A percentile compares a stretch with the other conserved stretches of the same genome.
Evolutionary conservation across 2,797 vertebrate species (phyloP).

Genomic region (Rhinatrema bivittatum): DNA sequence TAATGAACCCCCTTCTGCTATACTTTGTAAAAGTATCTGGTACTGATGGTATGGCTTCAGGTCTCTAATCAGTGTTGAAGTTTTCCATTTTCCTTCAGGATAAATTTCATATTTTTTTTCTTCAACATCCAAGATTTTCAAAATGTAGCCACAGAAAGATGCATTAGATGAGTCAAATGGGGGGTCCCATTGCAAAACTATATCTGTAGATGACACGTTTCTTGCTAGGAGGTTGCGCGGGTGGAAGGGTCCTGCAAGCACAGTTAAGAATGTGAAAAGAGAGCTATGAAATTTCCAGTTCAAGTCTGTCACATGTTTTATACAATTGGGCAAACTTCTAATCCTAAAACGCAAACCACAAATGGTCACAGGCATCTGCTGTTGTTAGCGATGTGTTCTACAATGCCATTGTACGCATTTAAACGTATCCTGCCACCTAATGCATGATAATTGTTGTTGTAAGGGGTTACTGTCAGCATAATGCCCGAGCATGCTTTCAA

Average conservation of each 20-base stretch:
- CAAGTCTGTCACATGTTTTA: no score
- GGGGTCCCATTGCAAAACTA: slow-evolving; percentile 61
- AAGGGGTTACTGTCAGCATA: no score
- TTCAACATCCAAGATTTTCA: slow-evolving; percentile 55
- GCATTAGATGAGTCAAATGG: slow-evolving; percentile 24
- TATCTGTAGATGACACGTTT: slow-evolving; percentile 50
- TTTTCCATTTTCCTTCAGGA: slow-evolving; percentile 42
- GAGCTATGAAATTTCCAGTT: no score
- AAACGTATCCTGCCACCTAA: no score
- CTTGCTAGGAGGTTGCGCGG: slow-evolving; percentile 55
- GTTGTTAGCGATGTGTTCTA: no score
- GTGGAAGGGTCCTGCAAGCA: slow-evolving; percentile 58
- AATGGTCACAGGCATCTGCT: no score
- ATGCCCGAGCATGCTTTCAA: no score
- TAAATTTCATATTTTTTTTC: slow-evolving; percentile 37
- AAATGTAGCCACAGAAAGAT: slow-evolving; percentile 53
- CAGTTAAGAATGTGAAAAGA: no score
- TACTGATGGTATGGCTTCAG: slow-evolving; percentile 59
- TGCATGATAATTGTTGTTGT: no score
- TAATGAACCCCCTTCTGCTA: slow-evolving; percentile 56
- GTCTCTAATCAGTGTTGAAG: slow-evolving; percentile 46
- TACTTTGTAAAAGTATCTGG: slow-evolving; percentile 58
- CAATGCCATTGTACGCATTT: no score
- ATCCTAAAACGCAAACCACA: no score
- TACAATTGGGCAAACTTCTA: no score